Percentiles rank a stretch among this genome's conserved stretches.
Conservation (phyloP, 2,888 invertebrate genomes). For the Apodemia zela region DNA sequence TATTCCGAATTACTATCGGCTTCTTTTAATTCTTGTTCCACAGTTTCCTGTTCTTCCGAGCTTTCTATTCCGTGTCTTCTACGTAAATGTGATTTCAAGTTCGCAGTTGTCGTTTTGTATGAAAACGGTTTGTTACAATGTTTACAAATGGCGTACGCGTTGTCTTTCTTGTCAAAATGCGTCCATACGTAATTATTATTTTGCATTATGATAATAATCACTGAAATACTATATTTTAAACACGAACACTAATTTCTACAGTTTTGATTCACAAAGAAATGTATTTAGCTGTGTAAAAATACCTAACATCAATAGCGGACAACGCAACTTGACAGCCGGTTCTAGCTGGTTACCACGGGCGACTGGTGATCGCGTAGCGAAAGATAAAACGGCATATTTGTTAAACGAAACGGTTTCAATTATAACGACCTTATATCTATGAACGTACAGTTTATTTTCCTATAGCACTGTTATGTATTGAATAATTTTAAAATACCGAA, state of each 20-base stretch:
- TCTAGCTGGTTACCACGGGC: not conserved
- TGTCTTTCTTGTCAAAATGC: constrained; percentile 1
- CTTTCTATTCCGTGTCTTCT: not conserved
- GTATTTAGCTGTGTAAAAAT: not conserved
- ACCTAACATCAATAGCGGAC: not conserved
- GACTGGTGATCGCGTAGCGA: not conserved
- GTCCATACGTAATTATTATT: not conserved
- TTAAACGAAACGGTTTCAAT: not conserved
- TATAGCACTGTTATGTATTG: not conserved
- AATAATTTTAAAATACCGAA: not conserved
- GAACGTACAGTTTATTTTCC: not conserved
- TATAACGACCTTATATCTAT: not conserved
- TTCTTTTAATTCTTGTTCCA: not conserved
- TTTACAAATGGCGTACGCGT: not conserved
- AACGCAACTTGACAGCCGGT: not conserved
- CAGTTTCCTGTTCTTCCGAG: not conserved
- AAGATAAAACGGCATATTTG: not conserved
- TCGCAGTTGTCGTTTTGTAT: not conserved
- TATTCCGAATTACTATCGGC: not conserved
- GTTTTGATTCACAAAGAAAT: not conserved
- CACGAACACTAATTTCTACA: not conserved
- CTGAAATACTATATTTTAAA: not conserved
- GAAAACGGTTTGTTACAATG: not conserved
- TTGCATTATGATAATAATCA: not conserved
- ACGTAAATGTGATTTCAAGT: not conserved